phyloP scores from a whole-genome alignment of 2,113 vertebrate species.

The Chloebia gouldiae region DNA sequence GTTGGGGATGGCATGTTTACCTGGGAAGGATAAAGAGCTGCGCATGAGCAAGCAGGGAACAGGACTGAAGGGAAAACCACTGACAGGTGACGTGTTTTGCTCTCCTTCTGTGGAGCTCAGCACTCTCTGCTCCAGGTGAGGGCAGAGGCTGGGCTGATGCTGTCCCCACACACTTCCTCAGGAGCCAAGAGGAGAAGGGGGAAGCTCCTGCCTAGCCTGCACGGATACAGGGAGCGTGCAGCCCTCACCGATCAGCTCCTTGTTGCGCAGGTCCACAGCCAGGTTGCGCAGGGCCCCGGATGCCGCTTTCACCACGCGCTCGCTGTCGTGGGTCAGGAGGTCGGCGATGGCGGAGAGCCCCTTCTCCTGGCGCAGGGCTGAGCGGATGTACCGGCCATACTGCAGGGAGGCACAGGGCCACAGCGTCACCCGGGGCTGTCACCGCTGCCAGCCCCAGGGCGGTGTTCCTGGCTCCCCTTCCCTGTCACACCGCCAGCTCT shows the following conservation, averaged over 20 bases:
- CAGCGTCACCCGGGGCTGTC: neutral
- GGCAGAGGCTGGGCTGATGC: fast-evolving
- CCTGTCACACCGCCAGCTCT: fast-evolving
- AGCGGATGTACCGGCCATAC: slow-evolving; percentile 90
- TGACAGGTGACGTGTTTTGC: fast-evolving
- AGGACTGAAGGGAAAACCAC: neutral
- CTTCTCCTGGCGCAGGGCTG: slow-evolving; percentile 87
- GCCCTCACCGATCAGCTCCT: slow-evolving; percentile 88
- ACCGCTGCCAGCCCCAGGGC: fast-evolving
- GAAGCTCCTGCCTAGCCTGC: fast-evolving
- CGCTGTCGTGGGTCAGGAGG: slow-evolving; percentile 83
- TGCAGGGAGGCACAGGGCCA: slow-evolving; percentile 19
- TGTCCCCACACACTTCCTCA: fast-evolving
- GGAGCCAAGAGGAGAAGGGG: neutral
- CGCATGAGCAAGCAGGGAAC: neutral
- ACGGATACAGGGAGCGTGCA: fast-evolving
- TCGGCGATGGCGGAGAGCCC: slow-evolving; percentile 89
- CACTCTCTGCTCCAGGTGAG: too few relatives aligned
- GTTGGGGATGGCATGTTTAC: slow-evolving; percentile 87
- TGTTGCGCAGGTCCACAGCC: slow-evolving; percentile 89
- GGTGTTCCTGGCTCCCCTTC: neutral
- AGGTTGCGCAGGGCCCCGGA: slow-evolving; percentile 93
- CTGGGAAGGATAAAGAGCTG: slow-evolving; percentile 52
- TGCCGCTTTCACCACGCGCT: slow-evolving; percentile 91
- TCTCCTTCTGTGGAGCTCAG: fast-evolving